A percentile compares a stretch with the other conserved stretches of the same genome.
phyloP scores from a whole-genome alignment of 1,140 invertebrate genomes.

The Gerris buenoi region DNA sequence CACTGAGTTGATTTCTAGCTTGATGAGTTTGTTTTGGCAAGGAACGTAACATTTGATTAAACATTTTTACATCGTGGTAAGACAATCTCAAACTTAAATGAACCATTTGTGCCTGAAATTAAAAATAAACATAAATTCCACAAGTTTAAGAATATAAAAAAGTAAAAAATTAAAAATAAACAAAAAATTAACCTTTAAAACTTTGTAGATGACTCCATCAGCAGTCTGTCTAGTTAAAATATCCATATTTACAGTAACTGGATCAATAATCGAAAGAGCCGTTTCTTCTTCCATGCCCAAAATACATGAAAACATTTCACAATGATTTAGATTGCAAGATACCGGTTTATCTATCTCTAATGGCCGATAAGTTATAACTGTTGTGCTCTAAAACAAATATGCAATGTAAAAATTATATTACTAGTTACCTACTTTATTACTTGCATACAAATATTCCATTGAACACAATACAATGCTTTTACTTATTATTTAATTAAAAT shows the following conservation, averaged over 20 bases:
- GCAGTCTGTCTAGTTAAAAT: constrained; percentile 30
- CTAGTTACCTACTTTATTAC: not conserved
- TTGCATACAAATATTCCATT: too few relatives aligned
- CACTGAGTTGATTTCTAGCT: constrained; percentile 29
- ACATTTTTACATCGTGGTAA: constrained; percentile 87
- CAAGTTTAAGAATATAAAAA: too few relatives aligned
- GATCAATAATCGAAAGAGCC: constrained; percentile 89
- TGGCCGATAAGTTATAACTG: constrained; percentile 65
- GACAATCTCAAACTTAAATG: constrained; percentile 75
- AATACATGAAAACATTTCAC: constrained; percentile 88
- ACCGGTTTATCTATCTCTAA: constrained; percentile 54
- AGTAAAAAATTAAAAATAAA: too few relatives aligned
- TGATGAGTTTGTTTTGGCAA: constrained; percentile 59
- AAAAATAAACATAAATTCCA: too few relatives aligned
- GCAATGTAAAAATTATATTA: constrained; percentile 11
- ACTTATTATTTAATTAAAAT: too few relatives aligned
- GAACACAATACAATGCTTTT: too few relatives aligned
- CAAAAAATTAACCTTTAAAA: constrained; percentile 16
- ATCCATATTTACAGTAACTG: constrained; percentile 65
- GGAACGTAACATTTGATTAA: constrained; percentile 72
- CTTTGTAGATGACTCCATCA: constrained; percentile 20
- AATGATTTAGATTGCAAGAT: constrained; percentile 72
- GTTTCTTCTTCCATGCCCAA: constrained; percentile 84
- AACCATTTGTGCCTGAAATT: constrained; percentile 39
- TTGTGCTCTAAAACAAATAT: constrained; percentile 50